These are phyloP conservation scores for Erebia epiphron DNA, from an alignment of 2,888 invertebrate species.

Conservation along the genomic window DNA sequence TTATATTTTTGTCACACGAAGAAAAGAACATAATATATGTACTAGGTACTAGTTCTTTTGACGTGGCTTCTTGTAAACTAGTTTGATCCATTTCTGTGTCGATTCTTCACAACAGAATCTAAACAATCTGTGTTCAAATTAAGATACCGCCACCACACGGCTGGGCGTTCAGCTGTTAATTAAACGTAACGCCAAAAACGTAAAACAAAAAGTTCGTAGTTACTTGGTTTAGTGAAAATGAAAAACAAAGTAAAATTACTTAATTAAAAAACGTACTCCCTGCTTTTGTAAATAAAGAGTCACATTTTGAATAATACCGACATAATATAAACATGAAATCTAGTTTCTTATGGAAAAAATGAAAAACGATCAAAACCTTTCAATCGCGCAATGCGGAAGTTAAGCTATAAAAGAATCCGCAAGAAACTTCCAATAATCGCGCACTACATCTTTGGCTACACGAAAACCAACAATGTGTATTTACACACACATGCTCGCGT, in stretches of 20 bases:
- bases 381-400: constrained; percentile 21
- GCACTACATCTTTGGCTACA: constrained; percentile 60
- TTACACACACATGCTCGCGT: constrained; percentile 60
- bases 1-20: background rate
- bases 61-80: too few species aligned
- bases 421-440: constrained; percentile 63
- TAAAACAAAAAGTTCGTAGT: background rate
- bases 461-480: constrained; percentile 54
- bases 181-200: background rate
- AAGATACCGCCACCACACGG: background rate
- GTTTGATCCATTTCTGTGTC: too few species aligned
- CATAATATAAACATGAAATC: background rate
- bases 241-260: too few species aligned
- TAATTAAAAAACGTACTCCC: too few species aligned
- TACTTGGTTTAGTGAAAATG: background rate
- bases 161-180: background rate
- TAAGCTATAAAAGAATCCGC: constrained; percentile 60
- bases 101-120: background rate
- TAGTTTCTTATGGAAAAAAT: background rate
- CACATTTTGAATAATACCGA: background rate
- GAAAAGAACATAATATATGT: background rate
- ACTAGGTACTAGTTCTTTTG: too few species aligned
- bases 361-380: constrained; percentile 27
- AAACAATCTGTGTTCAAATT: constrained; percentile 3
- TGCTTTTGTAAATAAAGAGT: too few species aligned